Conservation (phyloP, 2,797 vertebrate genomes). For the Cynodonichthys magdalenae region DNA sequence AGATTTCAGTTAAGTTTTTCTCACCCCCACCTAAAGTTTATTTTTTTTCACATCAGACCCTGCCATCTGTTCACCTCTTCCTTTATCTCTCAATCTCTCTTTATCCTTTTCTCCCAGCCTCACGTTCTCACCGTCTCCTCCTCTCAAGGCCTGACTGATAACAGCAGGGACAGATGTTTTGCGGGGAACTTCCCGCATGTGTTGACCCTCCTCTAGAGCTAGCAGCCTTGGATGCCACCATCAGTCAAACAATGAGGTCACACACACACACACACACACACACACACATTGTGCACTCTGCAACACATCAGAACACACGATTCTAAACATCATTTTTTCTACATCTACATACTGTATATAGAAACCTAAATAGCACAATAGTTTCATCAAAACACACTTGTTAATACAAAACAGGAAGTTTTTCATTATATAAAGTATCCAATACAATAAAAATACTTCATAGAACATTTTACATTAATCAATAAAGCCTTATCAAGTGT, state of each 20-base stretch:
- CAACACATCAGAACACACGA: conserved; percentile 7
- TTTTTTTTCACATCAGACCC: conserved; percentile 10
- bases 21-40: conserved; percentile 5
- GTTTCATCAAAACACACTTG: conserved; percentile 16
- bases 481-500: too few species aligned
- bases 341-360: conserved; percentile 36
- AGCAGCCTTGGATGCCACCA: conserved; percentile 25
- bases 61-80: conserved; percentile 34
- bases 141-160: conserved; percentile 59
- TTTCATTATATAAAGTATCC: background rate
- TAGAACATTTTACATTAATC: too few species aligned
- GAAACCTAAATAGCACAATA: conserved; percentile 34
- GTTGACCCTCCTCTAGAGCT: conserved; percentile 34
- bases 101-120: conserved; percentile 13
- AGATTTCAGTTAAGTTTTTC: background rate
- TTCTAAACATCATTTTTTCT: background rate
- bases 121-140: background rate
- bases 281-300: conserved; percentile 9
- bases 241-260: conserved; percentile 22
- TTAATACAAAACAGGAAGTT: background rate
- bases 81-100: conserved; percentile 7
- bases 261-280: background rate
- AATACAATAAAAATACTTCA: too few species aligned
- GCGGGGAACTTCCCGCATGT: conserved; percentile 48
- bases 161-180: conserved; percentile 48